Percentiles rank a stretch among this genome's conserved stretches.
Conservation (phyloP, 2,113 vertebrate species). For the Podarcis muralis region DNA sequence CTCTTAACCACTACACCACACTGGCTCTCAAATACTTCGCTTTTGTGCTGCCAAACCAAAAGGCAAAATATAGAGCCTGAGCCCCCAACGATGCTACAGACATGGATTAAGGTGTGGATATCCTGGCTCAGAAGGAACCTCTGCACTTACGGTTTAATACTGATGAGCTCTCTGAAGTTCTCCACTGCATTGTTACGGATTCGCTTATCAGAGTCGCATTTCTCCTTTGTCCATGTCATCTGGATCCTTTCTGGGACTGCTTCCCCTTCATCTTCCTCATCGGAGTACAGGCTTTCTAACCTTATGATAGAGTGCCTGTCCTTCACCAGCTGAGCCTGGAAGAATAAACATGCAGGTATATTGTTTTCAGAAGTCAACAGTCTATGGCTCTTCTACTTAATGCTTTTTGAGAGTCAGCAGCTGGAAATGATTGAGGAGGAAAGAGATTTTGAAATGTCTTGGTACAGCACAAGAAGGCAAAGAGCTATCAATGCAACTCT, state of each 20-base stretch:
- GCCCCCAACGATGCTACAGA: not conserved
- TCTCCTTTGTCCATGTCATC: constrained; percentile 98
- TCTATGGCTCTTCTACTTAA: not conserved
- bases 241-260: constrained; percentile 87
- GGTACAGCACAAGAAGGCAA: not conserved
- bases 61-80: not conserved
- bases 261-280: constrained; percentile 90
- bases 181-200: constrained; percentile 83
- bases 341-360: not conserved
- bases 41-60: not conserved
- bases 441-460: not conserved
- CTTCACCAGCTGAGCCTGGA: constrained; percentile 94
- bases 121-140: not conserved
- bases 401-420: not conserved
- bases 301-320: constrained; percentile 93
- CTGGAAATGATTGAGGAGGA: not conserved
- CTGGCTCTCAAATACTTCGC: not conserved
- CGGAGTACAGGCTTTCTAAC: constrained; percentile 91
- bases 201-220: constrained; percentile 83
- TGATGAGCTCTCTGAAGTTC: constrained; percentile 93
- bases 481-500: not conserved
- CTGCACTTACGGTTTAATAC: constrained; percentile 92
- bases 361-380: not conserved
- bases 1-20: no score
- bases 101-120: not conserved